A percentile compares a stretch with the other conserved stretches of the same genome.
Evolutionary conservation across 2,888 invertebrate genomes (phyloP).

Genomic region (Meghimatium bilineatum): DNA sequence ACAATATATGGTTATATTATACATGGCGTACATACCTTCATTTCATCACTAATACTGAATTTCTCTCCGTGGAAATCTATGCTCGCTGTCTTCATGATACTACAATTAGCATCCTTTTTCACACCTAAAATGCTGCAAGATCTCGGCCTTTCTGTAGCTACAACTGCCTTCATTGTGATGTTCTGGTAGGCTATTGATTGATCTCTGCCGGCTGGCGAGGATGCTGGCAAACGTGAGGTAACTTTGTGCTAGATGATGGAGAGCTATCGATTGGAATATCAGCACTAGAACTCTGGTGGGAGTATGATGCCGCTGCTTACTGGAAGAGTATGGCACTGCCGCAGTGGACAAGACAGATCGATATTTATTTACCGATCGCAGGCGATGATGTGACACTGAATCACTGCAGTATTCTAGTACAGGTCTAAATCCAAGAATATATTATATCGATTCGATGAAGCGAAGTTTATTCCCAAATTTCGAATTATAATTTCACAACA

Average conservation of each 20-base stretch:
- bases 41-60: slow-evolving; percentile 45
- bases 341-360: too few species aligned
- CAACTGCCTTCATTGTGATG: slow-evolving; percentile 40
- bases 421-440: too few species aligned
- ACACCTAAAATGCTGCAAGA: slow-evolving; percentile 44
- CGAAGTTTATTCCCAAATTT: too few species aligned
- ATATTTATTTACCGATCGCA: too few species aligned
- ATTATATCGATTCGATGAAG: too few species aligned
- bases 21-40: slow-evolving; percentile 25
- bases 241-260: slow-evolving; percentile 20
- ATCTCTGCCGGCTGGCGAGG: slow-evolving; percentile 22
- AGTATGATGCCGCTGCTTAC: too few species aligned
- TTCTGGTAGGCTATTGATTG: slow-evolving; percentile 31
- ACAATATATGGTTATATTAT: too few species aligned
- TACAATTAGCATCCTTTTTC: slow-evolving; percentile 41
- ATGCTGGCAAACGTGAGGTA: not conserved
- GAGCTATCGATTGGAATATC: slow-evolving; percentile 18
- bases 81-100: slow-evolving; percentile 46
- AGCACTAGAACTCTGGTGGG: not conserved
- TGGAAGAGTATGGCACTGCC: too few species aligned
- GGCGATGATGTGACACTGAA: too few species aligned
- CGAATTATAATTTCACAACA: too few species aligned
- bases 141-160: slow-evolving; percentile 31
- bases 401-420: too few species aligned
- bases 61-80: slow-evolving; percentile 42